These are phyloP conservation scores for Cochlearius cochlearius DNA, from an alignment of 2,113 vertebrate genomes.

Conservation along the genomic window DNA sequence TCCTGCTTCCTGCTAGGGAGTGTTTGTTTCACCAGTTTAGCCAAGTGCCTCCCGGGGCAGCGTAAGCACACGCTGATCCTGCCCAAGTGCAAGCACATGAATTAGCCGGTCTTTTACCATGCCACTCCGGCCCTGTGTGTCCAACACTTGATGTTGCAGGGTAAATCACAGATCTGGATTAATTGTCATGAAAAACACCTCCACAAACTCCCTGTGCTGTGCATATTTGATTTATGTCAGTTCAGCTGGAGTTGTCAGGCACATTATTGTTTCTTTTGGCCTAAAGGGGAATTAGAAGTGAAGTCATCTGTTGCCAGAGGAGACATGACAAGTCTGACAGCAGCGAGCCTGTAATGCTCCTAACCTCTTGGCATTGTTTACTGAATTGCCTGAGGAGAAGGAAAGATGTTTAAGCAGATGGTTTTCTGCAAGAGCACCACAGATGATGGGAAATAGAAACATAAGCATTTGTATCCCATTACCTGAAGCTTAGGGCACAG, in stretches of 20 bases:
- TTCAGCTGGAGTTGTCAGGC: neutral
- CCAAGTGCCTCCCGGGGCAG: fast-evolving
- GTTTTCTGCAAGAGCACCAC: neutral
- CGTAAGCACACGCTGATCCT: too few species aligned
- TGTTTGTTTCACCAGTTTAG: neutral
- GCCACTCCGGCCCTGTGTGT: fast-evolving
- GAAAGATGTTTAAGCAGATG: neutral
- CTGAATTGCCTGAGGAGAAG: neutral
- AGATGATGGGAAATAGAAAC: neutral
- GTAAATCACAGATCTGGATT: neutral
- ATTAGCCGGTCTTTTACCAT: neutral
- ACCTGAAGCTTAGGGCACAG: neutral
- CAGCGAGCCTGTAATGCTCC: neutral
- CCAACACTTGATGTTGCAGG: neutral
- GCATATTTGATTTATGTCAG: neutral
- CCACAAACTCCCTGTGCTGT: fast-evolving
- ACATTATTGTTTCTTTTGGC: neutral
- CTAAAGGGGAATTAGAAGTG: neutral
- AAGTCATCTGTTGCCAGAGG: neutral
- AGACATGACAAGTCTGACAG: neutral
- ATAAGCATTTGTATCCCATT: neutral
- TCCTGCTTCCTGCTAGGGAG: neutral
- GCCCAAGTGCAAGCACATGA: fast-evolving
- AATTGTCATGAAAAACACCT: neutral
- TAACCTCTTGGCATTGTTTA: neutral